Evolutionary conservation across 2,888 invertebrate genomes (phyloP).

Genomic region (Diarsia rubi): DNA sequence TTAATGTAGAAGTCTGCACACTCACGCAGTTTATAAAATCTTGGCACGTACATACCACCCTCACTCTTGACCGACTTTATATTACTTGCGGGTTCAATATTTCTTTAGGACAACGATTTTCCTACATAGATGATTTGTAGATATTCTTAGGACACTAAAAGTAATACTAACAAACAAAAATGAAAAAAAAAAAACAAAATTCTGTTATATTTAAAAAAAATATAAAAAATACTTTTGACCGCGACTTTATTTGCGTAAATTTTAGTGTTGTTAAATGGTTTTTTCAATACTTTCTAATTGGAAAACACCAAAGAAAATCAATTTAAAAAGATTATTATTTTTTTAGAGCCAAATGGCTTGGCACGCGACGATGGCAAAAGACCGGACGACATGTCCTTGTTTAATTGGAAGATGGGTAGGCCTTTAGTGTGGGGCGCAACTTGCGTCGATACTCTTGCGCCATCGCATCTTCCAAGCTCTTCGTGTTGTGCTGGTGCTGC

Average conservation of each 20-base stretch:
- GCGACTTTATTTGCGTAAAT: not conserved
- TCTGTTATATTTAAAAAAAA: not conserved
- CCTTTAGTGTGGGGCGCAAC: no score
- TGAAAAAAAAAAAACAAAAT: no score
- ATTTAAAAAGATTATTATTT: not conserved
- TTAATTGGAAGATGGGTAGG: no score
- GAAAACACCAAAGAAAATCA: not conserved
- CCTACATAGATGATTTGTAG: not conserved
- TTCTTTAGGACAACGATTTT: not conserved
- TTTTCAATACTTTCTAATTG: not conserved
- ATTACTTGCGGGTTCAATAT: conserved; percentile 17
- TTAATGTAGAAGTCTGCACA: conserved; percentile 12
- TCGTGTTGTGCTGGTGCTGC: no score
- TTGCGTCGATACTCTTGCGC: no score
- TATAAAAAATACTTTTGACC: not conserved
- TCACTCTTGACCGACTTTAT: conserved; percentile 37
- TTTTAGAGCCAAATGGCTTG: no score
- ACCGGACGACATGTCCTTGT: no score
- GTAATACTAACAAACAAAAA: no score
- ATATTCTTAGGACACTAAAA: not conserved
- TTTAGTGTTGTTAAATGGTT: not conserved
- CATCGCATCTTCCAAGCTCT: no score
- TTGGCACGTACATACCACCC: conserved; percentile 50
- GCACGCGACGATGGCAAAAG: no score
- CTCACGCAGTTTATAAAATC: conserved; percentile 24